phyloP scores from a whole-genome alignment of 2,797 vertebrate species.

The Falco concolor region DNA sequence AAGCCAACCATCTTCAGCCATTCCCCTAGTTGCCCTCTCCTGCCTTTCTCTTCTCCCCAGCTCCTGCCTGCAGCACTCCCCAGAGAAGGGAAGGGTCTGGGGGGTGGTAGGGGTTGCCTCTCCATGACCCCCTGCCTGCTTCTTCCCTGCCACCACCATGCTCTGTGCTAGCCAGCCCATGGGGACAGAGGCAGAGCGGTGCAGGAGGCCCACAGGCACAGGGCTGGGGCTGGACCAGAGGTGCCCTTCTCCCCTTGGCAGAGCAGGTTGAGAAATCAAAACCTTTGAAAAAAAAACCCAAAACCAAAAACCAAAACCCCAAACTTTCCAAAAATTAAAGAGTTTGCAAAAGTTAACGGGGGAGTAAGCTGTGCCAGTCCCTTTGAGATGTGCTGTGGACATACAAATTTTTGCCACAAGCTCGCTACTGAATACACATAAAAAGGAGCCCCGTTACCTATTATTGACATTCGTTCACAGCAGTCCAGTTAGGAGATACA shows the following conservation, averaged over 20 bases:
- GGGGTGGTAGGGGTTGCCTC: neutral
- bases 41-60: neutral
- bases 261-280: neutral
- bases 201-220: neutral
- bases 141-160: neutral
- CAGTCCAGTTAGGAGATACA: neutral
- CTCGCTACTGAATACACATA: neutral
- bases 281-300: neutral
- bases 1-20: neutral
- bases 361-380: neutral
- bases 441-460: fast-evolving
- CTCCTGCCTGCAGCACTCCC: neutral
- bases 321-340: neutral
- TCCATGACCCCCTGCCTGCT: neutral
- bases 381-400: neutral
- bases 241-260: neutral
- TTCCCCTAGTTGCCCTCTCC: neutral
- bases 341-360: neutral
- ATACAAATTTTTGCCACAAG: neutral
- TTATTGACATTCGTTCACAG: neutral
- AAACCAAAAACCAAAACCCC: neutral
- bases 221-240: no score
- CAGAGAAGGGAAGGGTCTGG: neutral
- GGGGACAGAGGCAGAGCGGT: neutral
- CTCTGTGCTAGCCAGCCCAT: fast-evolving